Base-by-base conservation (phyloP, 2,113 vertebrate genomes). In the Gallinago undulata region DNA sequence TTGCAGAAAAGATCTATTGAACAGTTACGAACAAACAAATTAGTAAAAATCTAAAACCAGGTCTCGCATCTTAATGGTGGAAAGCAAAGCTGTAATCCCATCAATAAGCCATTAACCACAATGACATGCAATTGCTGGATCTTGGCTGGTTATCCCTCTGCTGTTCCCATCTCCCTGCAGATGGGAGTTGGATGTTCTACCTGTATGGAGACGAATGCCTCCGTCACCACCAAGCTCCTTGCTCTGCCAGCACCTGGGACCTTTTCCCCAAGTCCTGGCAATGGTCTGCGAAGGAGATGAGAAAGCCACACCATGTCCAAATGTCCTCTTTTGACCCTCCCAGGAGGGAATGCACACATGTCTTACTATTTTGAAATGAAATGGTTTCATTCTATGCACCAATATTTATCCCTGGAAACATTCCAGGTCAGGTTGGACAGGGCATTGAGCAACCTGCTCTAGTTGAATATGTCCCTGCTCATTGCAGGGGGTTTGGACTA, bases 1-100 rank as follows among this genome's bases (percentile, higher is more conserved):
- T 95, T 90, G 90, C 87, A n/a, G 30, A 60, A 75, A 90, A 83
- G 83, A 75, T 75, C 87, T 66, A 70, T 76, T 8, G 87, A 90
- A 48, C 57, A 60, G 35, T 27, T 70, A 35, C 2, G 27, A 75
- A 64, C 78, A 95, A 95, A 90, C 50, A 90, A 63, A 86, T 69
- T 7, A 78, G 50, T 33, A 53, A 90, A 90, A 87, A 50, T 55
- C 83, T 70, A 80, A 80, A 56, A 4, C 68, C 50, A 50, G 45
- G 19, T 66, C 78, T 87, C 3, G 1, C 62, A 48, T 59, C 50
- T 63, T 48, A 74, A 79, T 19, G 62, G 23, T 16, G 39, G 63
- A 84, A 62, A 57, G 67, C 21, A 59, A 75, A 60, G 31, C 62
- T n/a, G 27, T 30, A 75, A 41, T 25, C 51, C 63, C 73, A 75